These are phyloP conservation scores for Pelvicachromis taeniatus DNA, from an alignment of 2,113 vertebrate species.

Conservation along the genomic window DNA sequence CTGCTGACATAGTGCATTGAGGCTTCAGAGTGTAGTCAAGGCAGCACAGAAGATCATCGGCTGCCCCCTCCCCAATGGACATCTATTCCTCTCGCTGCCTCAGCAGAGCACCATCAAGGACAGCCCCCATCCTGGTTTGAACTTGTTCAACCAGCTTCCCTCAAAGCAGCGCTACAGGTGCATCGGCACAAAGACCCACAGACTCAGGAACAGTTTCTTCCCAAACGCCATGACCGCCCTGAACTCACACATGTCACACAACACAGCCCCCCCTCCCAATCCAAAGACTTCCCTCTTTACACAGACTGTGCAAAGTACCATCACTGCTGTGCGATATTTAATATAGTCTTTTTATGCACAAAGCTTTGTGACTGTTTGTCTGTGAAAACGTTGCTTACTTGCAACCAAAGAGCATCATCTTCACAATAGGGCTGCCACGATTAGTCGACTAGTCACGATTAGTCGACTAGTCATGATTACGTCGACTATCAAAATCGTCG, in stretches of 20 bases:
- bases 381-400: fast-evolving
- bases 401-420: not conserved
- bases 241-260: not conserved
- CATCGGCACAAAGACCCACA: fast-evolving
- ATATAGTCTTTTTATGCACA: too few species aligned
- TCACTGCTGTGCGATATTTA: not conserved
- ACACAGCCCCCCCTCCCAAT: not conserved
- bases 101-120: not conserved
- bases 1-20: fast-evolving
- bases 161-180: not conserved
- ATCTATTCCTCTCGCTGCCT: not conserved
- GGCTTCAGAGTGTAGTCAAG: not conserved
- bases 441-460: too few species aligned
- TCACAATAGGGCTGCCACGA: too few species aligned
- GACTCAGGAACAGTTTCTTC: not conserved
- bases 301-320: not conserved
- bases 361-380: not conserved
- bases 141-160: not conserved
- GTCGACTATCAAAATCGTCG: too few species aligned
- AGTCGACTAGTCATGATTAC: too few species aligned
- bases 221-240: not conserved
- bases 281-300: not conserved
- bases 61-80: not conserved
- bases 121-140: not conserved
- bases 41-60: not conserved